A percentile compares a stretch with the other conserved stretches of the same genome.
Conservation (phyloP, 2,797 vertebrate species). For the Rallus crepitans region DNA sequence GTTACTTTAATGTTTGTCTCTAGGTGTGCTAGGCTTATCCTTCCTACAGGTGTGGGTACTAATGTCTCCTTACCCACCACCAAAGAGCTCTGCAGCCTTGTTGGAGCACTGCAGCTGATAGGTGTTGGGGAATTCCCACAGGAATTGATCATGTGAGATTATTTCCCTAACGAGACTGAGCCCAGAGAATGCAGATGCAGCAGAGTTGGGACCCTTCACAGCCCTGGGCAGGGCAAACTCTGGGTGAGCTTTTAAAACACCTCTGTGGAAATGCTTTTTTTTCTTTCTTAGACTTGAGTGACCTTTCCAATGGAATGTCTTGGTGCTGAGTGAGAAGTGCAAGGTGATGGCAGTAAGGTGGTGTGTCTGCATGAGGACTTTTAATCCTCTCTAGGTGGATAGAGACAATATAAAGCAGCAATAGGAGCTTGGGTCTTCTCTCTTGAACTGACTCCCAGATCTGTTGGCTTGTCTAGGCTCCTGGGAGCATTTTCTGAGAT, state of each 20-base stretch:
- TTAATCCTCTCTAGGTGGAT: not conserved
- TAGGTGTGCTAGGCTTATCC: not conserved
- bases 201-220: not conserved
- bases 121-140: not conserved
- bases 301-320: not conserved
- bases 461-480: not conserved
- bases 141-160: not conserved
- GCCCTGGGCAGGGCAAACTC: not conserved
- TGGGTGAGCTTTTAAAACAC: not conserved
- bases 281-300: not conserved
- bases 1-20: not conserved
- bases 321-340: not conserved
- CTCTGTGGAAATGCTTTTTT: not conserved
- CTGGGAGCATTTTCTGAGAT: not conserved
- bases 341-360: not conserved
- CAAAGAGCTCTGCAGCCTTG: not conserved
- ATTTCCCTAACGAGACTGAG: not conserved
- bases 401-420: not conserved
- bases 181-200: not conserved
- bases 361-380: fast-evolving
- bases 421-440: not conserved
- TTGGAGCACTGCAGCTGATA: not conserved
- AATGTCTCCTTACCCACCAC: not conserved
- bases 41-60: not conserved
- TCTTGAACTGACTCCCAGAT: not conserved